Evolutionary conservation across 2,888 invertebrate genomes (phyloP), one percentile per base, ranked within the genome.

Genomic region (Caenorhabditis afra): DNA sequence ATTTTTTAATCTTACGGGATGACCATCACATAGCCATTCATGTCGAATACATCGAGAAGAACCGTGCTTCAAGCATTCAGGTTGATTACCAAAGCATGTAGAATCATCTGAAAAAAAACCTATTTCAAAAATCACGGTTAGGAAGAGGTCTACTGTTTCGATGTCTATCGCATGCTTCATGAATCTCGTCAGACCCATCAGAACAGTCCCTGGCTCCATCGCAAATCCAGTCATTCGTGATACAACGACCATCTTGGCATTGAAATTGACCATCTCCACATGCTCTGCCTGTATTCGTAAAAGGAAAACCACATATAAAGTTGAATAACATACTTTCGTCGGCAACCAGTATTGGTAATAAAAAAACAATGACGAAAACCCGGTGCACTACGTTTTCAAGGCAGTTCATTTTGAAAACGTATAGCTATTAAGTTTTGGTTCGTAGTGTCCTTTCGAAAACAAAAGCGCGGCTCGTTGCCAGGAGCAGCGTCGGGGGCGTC

Each of bases 11-110:
- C 35, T 47, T 64, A 76, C 79, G 37, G 75, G 80, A 57, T 83
- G 83, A 0, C 83, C 79, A 66, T 83, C 83, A 49, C 83, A 83
- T 3, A 83, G 52, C 83, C 83, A 83, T 55, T 79, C 74, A 41
- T 83, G 83, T 18, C 65, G 77, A n/a, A 83, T 83, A 22, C 83
- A 83, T 41, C 83, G 41, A 29, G 55, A 39, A 18, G 39, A 39
- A 4, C 83, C 83, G 29, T 74, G 77, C 22, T 79, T 73, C 22
- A 53, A 18, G 39, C 83, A 83, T 61, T 83, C 83, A n/a, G 70
- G 77, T 57, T 83, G 81, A 23, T 83, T 83, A 49, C 83, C 83
- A 16, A 79, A 81, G 47, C 83, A 83, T 0, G 71, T 47, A 0
- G 83, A 81, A 41, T 79, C 67, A 22, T 53, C 83, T 83, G 59